phyloP scores from a whole-genome alignment of 2,797 vertebrate species.

The Phoeniculus purpureus region DNA sequence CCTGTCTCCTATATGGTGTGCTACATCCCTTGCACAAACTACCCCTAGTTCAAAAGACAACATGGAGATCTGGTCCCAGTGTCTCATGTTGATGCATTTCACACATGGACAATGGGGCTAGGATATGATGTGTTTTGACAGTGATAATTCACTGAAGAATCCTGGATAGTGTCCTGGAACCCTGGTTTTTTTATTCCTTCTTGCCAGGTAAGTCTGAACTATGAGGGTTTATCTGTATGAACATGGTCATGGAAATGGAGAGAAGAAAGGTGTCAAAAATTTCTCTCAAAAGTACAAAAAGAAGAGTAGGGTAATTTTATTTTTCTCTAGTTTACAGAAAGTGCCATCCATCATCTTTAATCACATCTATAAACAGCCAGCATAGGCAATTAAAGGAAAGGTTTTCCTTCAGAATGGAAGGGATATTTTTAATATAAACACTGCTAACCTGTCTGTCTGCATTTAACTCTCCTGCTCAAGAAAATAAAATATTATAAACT shows the following conservation, averaged over 20 bases:
- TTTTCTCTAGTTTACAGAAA: neutral
- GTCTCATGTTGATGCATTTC: neutral
- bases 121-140: too few relatives aligned
- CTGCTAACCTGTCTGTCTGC: neutral
- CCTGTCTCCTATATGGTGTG: neutral
- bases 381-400: neutral
- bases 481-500: neutral
- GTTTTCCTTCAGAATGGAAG: fast-evolving
- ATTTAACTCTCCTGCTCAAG: neutral
- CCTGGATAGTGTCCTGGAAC: neutral
- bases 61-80: neutral
- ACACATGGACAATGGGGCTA: neutral
- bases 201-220: neutral
- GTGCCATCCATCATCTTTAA: neutral
- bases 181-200: neutral
- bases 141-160: neutral
- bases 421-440: neutral
- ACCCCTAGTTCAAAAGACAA: neutral
- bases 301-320: neutral
- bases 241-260: neutral
- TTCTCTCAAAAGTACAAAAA: neutral
- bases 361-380: neutral
- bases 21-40: neutral
- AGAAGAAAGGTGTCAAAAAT: neutral
- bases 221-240: neutral